Percentiles rank a stretch among this genome's conserved stretches.
phyloP scores from a whole-genome alignment of 1,140 invertebrate genomes.

The Anthonomus grandis region DNA sequence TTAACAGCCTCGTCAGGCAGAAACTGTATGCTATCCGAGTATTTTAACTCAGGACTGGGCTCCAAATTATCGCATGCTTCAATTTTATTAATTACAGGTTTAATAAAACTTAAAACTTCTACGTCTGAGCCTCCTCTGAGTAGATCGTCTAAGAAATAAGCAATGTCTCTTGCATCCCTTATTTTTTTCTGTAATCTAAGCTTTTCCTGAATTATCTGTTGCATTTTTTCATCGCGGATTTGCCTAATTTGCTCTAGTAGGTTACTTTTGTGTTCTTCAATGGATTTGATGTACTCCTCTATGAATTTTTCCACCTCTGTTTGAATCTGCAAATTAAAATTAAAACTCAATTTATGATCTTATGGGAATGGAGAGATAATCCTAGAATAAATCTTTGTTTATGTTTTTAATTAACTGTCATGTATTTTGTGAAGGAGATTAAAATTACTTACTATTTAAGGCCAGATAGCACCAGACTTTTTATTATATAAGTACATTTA shows the following conservation, averaged over 20 bases:
- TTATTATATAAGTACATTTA: too few relatives aligned
- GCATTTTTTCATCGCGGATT: slow-evolving; percentile 50
- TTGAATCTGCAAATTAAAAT: slow-evolving; percentile 46
- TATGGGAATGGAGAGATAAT: too few relatives aligned
- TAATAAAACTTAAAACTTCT: slow-evolving; percentile 64
- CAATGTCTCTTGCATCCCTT: slow-evolving; percentile 53
- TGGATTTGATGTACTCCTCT: slow-evolving; percentile 57
- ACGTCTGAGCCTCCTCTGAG: slow-evolving; percentile 63
- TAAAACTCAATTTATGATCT: too few relatives aligned
- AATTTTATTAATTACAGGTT: slow-evolving; percentile 60
- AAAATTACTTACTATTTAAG: too few relatives aligned
- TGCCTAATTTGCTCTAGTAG: slow-evolving; percentile 50
- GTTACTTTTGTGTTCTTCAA: slow-evolving; percentile 59
- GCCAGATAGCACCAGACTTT: too few relatives aligned
- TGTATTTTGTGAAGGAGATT: too few relatives aligned
- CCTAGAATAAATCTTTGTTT: too few relatives aligned
- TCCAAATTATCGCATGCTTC: slow-evolving; percentile 55
- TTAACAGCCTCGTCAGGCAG: slow-evolving; percentile 50
- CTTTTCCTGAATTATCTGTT: slow-evolving; percentile 50
- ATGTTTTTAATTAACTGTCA: too few relatives aligned
- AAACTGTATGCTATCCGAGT: slow-evolving; percentile 53
- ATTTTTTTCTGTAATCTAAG: slow-evolving; percentile 51
- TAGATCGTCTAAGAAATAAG: slow-evolving; percentile 60
- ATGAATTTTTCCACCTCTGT: slow-evolving; percentile 60
- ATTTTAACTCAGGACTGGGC: slow-evolving; percentile 35